Evolutionary conservation across 2,888 invertebrate genomes (phyloP).

Genomic region (Drosophila planitibia): DNA sequence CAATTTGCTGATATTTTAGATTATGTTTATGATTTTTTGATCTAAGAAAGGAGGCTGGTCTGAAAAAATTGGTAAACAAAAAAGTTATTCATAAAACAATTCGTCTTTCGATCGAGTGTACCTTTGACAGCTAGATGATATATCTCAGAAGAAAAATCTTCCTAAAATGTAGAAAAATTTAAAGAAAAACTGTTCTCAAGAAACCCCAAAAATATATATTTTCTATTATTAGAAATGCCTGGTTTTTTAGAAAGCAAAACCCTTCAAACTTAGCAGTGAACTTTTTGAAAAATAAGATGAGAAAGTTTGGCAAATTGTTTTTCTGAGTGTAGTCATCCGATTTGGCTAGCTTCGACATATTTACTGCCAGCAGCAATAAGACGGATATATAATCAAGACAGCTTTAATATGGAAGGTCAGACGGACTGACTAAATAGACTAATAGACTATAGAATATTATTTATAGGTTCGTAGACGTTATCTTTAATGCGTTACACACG

Average conservation of each 20-base stretch:
- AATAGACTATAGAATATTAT: background rate
- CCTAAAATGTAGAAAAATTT: background rate
- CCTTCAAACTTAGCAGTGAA: too few relatives aligned
- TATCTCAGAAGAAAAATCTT: fast-evolving
- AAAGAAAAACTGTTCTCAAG: background rate
- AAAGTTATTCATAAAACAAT: background rate
- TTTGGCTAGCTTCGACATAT: background rate
- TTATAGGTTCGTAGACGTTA: background rate
- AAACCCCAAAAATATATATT: background rate
- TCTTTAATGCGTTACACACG: background rate
- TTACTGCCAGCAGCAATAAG: background rate
- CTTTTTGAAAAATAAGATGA: too few relatives aligned
- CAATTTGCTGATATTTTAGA: background rate
- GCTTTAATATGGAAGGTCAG: background rate
- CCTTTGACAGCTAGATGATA: background rate
- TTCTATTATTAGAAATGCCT: background rate
- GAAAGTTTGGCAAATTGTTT: background rate
- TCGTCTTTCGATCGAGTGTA: background rate
- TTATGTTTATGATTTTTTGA: too few relatives aligned
- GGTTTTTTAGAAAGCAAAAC: background rate
- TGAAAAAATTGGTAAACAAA: too few relatives aligned
- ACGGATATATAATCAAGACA: background rate
- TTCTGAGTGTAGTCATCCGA: background rate
- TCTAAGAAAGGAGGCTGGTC: too few relatives aligned
- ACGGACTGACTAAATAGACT: background rate